Evolutionary conservation across 2,113 vertebrate genomes (phyloP).

Genomic region (Mormyrus iriodes): DNA sequence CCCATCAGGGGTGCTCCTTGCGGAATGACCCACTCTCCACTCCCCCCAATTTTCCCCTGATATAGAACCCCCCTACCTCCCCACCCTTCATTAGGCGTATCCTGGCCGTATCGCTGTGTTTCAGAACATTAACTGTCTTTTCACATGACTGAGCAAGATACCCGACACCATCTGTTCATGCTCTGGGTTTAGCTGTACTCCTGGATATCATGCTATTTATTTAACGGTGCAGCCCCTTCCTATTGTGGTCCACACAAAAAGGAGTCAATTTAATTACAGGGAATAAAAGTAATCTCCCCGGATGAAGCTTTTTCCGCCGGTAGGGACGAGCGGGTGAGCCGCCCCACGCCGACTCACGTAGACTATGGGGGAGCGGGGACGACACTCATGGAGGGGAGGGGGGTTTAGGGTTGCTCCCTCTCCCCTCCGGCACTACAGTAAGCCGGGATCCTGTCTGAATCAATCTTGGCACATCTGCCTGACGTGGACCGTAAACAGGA

Average conservation of each 20-base stretch:
- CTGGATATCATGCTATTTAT: constrained; percentile 76
- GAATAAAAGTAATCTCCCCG: constrained; percentile 74
- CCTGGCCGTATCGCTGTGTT: constrained; percentile 56
- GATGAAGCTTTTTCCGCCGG: constrained; percentile 54
- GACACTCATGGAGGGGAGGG: constrained; percentile 40
- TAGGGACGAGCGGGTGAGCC: constrained; percentile 40
- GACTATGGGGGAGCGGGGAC: constrained; percentile 27
- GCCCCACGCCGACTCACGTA: constrained; percentile 40
- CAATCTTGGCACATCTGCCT: constrained; percentile 88
- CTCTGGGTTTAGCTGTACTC: constrained; percentile 64
- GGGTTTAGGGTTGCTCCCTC: constrained; percentile 56
- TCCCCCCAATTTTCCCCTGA: constrained; percentile 25
- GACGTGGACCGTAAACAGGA: constrained; percentile 83
- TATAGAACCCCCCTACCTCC: constrained; percentile 27
- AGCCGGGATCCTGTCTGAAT: constrained; percentile 77
- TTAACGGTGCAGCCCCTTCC: constrained; percentile 69
- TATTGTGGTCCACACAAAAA: constrained; percentile 59
- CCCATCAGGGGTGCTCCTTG: background rate
- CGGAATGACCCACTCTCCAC: background rate
- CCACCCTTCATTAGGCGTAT: constrained; percentile 51
- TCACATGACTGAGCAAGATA: constrained; percentile 75
- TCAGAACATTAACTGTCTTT: constrained; percentile 77
- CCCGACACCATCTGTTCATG: constrained; percentile 75
- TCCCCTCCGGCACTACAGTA: constrained; percentile 65
- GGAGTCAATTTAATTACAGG: constrained; percentile 78